Conservation (phyloP, 1,140 invertebrate species). For the Ostrea denselamellosa region DNA sequence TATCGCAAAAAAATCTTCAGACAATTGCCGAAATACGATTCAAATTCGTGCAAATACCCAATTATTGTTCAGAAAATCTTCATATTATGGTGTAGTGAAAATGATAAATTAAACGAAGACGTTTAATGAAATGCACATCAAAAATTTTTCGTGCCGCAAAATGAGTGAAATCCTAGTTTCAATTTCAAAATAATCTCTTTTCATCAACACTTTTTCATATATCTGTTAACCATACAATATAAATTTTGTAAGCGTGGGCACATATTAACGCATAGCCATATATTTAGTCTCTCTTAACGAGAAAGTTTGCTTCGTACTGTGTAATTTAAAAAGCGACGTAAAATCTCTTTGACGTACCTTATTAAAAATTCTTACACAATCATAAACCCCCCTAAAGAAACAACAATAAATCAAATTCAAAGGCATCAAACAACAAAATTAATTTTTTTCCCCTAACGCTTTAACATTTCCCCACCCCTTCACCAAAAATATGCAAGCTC, state of each 20-base stretch:
- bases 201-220: neutral
- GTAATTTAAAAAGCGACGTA: neutral
- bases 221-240: neutral
- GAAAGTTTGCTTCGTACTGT: neutral
- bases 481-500: conserved; percentile 3
- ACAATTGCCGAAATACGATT: neutral
- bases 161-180: neutral
- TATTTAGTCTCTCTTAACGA: neutral
- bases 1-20: neutral
- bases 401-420: neutral
- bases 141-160: neutral
- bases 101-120: neutral
- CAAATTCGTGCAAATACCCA: conserved; percentile 22
- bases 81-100: neutral
- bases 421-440: conserved; percentile 18
- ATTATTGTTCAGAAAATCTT: neutral
- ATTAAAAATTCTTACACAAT: neutral
- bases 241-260: neutral
- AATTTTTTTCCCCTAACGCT: conserved; percentile 19
- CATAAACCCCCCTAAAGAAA: neutral
- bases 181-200: neutral
- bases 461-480: neutral
- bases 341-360: neutral
- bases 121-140: neutral
- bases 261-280: neutral